Evolutionary conservation across 1,140 invertebrate genomes (phyloP).

Genomic region (Penaeus chinensis): DNA sequence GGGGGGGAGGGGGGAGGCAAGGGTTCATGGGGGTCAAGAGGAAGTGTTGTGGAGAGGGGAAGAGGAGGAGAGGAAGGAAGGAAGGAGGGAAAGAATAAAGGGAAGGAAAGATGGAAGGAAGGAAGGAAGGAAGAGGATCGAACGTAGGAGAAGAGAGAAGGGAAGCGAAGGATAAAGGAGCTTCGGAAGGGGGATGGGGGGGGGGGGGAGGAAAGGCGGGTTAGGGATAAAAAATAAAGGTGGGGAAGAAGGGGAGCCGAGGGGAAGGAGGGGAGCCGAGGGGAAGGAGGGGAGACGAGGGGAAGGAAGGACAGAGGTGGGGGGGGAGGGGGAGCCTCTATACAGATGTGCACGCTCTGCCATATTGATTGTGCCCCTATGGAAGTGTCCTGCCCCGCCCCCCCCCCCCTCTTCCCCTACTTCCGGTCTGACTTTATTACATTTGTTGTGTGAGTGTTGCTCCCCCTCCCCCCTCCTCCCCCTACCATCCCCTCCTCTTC

Average conservation of each 20-base stretch:
- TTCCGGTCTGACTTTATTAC: constrained; percentile 40
- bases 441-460: constrained; percentile 38
- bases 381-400: background rate
- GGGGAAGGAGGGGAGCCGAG: background rate
- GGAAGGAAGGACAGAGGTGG: background rate
- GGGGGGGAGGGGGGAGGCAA: too few species aligned
- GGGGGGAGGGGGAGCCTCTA: background rate
- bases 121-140: constrained; percentile 12
- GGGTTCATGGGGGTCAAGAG: background rate
- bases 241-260: background rate
- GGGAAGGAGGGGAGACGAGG: background rate
- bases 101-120: background rate
- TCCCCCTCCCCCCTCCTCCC: background rate
- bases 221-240: background rate
- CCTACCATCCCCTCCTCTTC: too few species aligned
- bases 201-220: too few species aligned
- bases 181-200: background rate
- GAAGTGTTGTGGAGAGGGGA: background rate
- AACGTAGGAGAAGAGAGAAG: background rate
- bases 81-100: background rate
- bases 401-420: background rate
- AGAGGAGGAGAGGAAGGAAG: background rate
- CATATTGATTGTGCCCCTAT: constrained; percentile 46
- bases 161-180: background rate
- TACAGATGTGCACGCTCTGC: background rate